phyloP scores from a whole-genome alignment of 2,113 vertebrate species.

The Manacus vitellinus region DNA sequence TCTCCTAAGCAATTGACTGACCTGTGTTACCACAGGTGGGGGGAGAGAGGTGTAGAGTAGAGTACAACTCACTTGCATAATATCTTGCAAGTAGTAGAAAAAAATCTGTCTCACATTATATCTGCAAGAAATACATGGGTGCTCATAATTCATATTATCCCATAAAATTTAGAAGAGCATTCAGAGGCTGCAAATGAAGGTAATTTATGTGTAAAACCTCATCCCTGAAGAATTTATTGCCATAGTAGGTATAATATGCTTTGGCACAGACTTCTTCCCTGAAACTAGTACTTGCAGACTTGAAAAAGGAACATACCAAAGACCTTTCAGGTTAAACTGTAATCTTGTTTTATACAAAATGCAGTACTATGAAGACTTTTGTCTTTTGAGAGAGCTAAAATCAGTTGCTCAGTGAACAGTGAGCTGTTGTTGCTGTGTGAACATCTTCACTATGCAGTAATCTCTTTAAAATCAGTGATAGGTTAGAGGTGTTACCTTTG shows the following conservation, averaged over 20 bases:
- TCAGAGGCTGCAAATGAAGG: slow-evolving; percentile 44
- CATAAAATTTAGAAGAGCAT: slow-evolving; percentile 51
- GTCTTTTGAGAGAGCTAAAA: background rate
- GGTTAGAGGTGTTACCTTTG: background rate
- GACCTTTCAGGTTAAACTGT: slow-evolving; percentile 6
- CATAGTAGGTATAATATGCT: slow-evolving; percentile 24
- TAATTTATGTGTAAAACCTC: slow-evolving; percentile 62
- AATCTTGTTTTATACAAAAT: background rate
- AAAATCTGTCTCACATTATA: background rate
- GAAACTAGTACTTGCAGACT: slow-evolving; percentile 8
- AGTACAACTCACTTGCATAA: background rate
- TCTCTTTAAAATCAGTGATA: background rate
- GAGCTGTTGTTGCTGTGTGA: background rate
- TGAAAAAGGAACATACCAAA: slow-evolving; percentile 4
- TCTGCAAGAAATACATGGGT: slow-evolving; percentile 16
- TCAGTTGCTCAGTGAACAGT: background rate
- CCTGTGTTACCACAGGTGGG: background rate
- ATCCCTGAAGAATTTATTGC: slow-evolving; percentile 68
- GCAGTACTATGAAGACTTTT: background rate
- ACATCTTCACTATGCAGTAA: background rate
- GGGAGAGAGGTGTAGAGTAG: background rate
- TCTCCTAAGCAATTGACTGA: background rate
- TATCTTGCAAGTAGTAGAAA: background rate
- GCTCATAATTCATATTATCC: slow-evolving; percentile 46
- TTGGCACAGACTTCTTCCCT: slow-evolving; percentile 38